Evolutionary conservation across 2,113 vertebrate species (phyloP), one percentile per base, ranked within the genome.

Genomic region (Chascanopsetta lugubris): DNA sequence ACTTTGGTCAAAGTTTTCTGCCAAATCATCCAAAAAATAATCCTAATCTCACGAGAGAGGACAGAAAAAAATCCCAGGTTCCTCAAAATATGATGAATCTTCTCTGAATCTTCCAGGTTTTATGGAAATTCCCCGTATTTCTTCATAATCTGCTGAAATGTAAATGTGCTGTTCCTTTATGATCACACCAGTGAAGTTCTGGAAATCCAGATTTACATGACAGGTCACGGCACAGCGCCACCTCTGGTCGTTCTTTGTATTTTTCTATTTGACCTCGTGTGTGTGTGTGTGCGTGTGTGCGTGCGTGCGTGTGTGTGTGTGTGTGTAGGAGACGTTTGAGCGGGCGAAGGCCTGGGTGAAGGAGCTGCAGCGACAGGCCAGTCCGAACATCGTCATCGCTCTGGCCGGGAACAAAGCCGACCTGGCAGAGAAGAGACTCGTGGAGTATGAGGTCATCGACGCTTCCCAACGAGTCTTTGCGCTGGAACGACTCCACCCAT

Each of bases 281-380:
- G 38, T 42, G 17, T 8, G 38, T 8, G 29, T 30, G 4, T 30
- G 29, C 8, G 29, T 8, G 29, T 30, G 29, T 30, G 29, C 8
- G 8, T 30, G 29, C 5, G 29, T 30, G 29, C 8, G 29, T 30
- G 29, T 8, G 29, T 30, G 40, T 42, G n/a, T 68, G 27, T 54
- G 25, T 59, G 25, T 75, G 15, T 63, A 94, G 93, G 93, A 94
- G 59, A 94, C 93, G 0, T 94, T 94, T 75, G 93, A 93, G 73
- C 63, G 93, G 66, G 93, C 93, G 51, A 94, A 94, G 56, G 93
- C 93, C 59, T 94, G 93, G 93, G 93, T 94, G 68, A 94, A 94
- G 82, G 93, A 94, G 81, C 89, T 94, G 61, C 93, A 94, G 87
- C 88, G 93, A 61, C 93, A 94, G 84, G 93, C 93, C 38, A 94